Percentiles rank a stretch among this genome's conserved stretches.
phyloP scores from a whole-genome alignment of 2,113 vertebrate genomes.

The Urocynchramus pylzowi region DNA sequence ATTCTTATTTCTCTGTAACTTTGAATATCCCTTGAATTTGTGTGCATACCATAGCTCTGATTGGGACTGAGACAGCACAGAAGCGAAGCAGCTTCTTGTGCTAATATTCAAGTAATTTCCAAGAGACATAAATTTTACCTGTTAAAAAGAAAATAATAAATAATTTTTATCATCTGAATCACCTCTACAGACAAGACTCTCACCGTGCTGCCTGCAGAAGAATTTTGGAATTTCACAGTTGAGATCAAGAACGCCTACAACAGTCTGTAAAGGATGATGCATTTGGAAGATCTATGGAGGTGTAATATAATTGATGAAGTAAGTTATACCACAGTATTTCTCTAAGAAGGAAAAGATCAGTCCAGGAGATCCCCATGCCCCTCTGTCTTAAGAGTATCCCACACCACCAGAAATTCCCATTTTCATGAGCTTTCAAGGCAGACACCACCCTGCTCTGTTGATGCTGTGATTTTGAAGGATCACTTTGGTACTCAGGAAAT shows the following conservation, averaged over 20 bases:
- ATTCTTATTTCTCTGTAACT: background rate
- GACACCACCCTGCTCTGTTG: background rate
- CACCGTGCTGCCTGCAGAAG: background rate
- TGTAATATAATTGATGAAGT: background rate
- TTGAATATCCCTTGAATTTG: background rate
- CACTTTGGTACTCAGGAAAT: background rate
- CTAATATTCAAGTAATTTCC: background rate
- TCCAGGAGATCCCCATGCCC: background rate
- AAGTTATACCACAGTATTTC: background rate
- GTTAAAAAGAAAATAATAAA: background rate
- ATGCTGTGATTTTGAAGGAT: background rate
- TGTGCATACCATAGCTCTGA: background rate
- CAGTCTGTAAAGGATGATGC: background rate
- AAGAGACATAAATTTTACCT: background rate
- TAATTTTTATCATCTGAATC: background rate
- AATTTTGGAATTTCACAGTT: background rate
- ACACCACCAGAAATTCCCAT: background rate
- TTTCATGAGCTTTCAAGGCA: background rate
- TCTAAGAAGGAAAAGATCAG: background rate
- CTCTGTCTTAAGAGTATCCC: background rate
- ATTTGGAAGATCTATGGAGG: background rate
- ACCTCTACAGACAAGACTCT: background rate
- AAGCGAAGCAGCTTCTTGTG: background rate
- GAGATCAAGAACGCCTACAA: background rate
- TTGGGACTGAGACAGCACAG: background rate